Evolutionary conservation across 2,797 vertebrate species (phyloP).

Genomic region (Hozukius guyotensis): DNA sequence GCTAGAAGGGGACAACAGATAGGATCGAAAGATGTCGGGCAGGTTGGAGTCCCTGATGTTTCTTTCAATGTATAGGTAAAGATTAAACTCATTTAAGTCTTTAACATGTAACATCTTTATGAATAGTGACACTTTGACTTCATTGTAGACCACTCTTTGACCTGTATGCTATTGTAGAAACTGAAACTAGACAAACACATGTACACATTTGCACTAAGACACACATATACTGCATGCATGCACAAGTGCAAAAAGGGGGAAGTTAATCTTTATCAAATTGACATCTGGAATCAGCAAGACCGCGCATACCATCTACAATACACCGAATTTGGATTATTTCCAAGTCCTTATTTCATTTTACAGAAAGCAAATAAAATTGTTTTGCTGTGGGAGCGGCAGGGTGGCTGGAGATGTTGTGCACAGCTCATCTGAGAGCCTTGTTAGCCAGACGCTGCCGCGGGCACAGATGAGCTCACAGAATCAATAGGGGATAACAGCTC

Average conservation of each 20-base stretch:
- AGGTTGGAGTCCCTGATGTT: background rate
- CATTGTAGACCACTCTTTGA: background rate
- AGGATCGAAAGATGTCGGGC: slow-evolving; percentile 6
- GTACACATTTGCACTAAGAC: background rate
- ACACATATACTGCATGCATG: background rate
- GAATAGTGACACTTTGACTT: background rate
- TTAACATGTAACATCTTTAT: background rate
- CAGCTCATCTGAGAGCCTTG: slow-evolving; percentile 28
- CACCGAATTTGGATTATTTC: background rate
- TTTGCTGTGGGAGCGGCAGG: background rate
- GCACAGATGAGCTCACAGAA: slow-evolving; percentile 61
- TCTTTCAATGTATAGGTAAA: background rate
- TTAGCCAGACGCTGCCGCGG: slow-evolving; percentile 22
- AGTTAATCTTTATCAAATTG: background rate
- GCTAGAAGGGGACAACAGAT: slow-evolving; percentile 9
- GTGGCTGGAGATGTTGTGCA: slow-evolving; percentile 10
- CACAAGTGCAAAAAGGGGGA: background rate
- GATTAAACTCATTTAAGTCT: background rate
- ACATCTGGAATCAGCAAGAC: background rate
- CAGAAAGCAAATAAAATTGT: background rate
- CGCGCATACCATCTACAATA: rapidly evolving
- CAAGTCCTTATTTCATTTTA: background rate
- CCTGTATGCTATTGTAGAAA: background rate
- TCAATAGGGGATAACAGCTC: slow-evolving; percentile 64
- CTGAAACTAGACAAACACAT: background rate